Evolutionary conservation across 2,797 vertebrate genomes (phyloP).

Genomic region (Protonibea diacanthus): DNA sequence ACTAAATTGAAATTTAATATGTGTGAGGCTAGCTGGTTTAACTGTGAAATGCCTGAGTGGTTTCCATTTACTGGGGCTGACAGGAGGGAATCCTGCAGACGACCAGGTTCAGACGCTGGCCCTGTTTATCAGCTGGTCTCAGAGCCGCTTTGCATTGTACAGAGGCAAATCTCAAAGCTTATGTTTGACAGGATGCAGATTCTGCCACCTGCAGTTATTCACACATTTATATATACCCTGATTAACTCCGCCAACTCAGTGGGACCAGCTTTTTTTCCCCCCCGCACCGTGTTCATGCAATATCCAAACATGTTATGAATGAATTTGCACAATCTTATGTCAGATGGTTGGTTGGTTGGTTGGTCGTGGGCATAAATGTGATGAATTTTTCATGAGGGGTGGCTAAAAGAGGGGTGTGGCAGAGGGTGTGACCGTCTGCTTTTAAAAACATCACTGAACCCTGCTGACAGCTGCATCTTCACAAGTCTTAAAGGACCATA

Average conservation of each 20-base stretch:
- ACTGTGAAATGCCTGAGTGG: constrained; percentile 69
- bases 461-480: background rate
- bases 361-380: background rate
- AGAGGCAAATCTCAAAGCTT: constrained; percentile 25
- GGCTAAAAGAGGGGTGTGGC: constrained; percentile 22
- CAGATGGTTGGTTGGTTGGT: constrained; percentile 13
- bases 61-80: constrained; percentile 67
- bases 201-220: constrained; percentile 31
- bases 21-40: constrained; percentile 59
- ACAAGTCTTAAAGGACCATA: background rate
- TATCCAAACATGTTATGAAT: constrained; percentile 37
- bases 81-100: constrained; percentile 49
- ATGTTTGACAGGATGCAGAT: constrained; percentile 48
- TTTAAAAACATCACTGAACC: background rate
- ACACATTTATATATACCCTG: constrained; percentile 21
- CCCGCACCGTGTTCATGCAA: constrained; percentile 17
- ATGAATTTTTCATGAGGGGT: constrained; percentile 23
- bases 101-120: constrained; percentile 52
- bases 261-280: constrained; percentile 18
- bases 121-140: constrained; percentile 60
- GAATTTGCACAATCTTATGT: constrained; percentile 35
- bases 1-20: constrained; percentile 72
- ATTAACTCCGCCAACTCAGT: constrained; percentile 28
- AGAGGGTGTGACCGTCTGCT: background rate
- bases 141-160: constrained; percentile 38